A percentile compares a stretch with the other conserved stretches of the same genome.
Evolutionary conservation across 2,797 vertebrate genomes (phyloP).

Genomic region (Sandelia bainsii): DNA sequence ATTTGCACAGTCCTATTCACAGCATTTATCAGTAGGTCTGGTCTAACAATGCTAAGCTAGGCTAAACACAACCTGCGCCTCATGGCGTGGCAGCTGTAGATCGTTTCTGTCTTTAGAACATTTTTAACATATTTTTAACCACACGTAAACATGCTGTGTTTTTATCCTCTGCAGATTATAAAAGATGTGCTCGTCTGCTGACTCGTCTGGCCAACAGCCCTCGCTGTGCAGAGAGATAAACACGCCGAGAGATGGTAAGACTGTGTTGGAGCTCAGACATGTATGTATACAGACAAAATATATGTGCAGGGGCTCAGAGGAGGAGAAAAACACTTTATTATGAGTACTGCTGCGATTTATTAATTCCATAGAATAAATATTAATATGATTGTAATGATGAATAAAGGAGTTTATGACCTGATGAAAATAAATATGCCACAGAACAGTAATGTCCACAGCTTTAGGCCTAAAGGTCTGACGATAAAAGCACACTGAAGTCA

Average conservation of each 20-base stretch:
- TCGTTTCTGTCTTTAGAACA: constrained; percentile 14
- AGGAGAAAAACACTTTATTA: background rate
- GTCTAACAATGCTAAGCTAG: background rate
- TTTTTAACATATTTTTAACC: constrained; percentile 1
- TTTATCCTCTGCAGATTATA: constrained; percentile 86
- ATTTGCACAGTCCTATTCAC: background rate
- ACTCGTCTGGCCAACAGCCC: constrained; percentile 92
- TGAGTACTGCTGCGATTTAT: background rate
- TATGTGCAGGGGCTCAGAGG: background rate
- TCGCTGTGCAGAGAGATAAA: constrained; percentile 88
- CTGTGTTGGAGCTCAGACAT: background rate
- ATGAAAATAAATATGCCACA: too few species aligned
- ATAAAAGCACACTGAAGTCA: background rate
- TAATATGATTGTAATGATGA: background rate
- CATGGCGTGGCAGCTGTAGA: constrained; percentile 27
- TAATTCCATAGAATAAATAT: background rate
- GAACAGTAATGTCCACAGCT: too few species aligned
- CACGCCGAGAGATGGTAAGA: constrained; percentile 57
- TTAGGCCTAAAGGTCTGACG: background rate
- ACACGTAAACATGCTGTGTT: constrained; percentile 21
- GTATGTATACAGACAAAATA: background rate
- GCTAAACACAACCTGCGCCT: background rate
- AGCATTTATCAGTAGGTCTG: background rate
- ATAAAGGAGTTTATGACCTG: background rate
- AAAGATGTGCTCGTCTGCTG: constrained; percentile 93